These are phyloP conservation scores for Tetrapedia diversipes DNA, from an alignment of 2,888 invertebrate genomes.

Conservation along the genomic window DNA sequence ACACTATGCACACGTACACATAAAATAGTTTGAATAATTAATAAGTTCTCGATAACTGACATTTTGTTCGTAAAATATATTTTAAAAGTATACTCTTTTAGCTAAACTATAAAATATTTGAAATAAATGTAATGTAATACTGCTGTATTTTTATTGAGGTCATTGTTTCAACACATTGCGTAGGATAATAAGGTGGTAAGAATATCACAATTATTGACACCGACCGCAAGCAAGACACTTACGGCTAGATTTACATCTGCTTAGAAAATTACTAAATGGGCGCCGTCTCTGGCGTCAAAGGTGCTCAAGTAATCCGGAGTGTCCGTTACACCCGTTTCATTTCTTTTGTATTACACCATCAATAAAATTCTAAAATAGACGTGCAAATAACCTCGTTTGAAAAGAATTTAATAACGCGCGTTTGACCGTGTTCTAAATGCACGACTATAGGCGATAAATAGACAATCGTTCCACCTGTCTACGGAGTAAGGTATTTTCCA, in stretches of 20 bases:
- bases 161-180: neutral
- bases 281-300: constrained; percentile 38
- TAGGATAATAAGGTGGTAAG: neutral
- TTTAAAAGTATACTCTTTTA: neutral
- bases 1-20: no score
- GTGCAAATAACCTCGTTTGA: constrained; percentile 50
- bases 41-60: neutral
- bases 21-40: no score
- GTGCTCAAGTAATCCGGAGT: constrained; percentile 23
- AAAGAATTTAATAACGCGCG: constrained; percentile 43
- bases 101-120: neutral
- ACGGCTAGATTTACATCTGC: constrained; percentile 42
- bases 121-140: neutral
- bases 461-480: neutral
- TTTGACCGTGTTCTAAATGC: constrained; percentile 36
- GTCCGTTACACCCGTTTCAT: constrained; percentile 32
- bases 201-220: constrained; percentile 16
- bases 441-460: constrained; percentile 7
- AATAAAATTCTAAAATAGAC: constrained; percentile 46
- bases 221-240: constrained; percentile 18
- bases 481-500: neutral
- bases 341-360: constrained; percentile 47
- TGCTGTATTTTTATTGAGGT: neutral
- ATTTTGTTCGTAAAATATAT: neutral
- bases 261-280: constrained; percentile 47